Evolutionary conservation across 2,113 vertebrate species (phyloP), one percentile per base, ranked within the genome.

Genomic region (Cacatua alba): DNA sequence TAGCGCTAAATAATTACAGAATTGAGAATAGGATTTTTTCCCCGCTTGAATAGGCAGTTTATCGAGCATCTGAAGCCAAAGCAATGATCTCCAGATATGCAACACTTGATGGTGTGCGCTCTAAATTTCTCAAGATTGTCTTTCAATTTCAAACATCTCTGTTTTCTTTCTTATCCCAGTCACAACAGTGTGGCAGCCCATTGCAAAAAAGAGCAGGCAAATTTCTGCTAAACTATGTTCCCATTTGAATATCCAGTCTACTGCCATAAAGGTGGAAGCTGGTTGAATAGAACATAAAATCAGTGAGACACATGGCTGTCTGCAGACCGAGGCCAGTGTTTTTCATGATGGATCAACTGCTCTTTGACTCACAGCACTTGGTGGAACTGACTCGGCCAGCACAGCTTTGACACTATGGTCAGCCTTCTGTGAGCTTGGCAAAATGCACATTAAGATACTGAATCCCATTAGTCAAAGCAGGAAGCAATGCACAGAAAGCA

Each of bases 361-460:
- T 94, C 49, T 91, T 84, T 52, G 62, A 94, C 24, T 67, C 65
- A 52, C 39, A 33, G 44, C 0, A 4, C 83, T 75, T 67, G 60
- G 48, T 94, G 62, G 72, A 77, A 16, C n/a, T 4, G 9, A 33
- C 16, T 68, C 48, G 75, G 55, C 69, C 77, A 83, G 69, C 29
- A n/a, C 26, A 60, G 77, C 81, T 82, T 74, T 91, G 93, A 95
- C 31, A 10, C 57, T 18, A 9, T 1, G 20, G 52, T 84, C 81
- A 77, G 67, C 65, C 62, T 95, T 92, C 95, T 83, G 82, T 53
- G 85, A 68, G 35, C 75, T 75, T 95, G 94, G 72, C 94, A 96
- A 94, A 94, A 93, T 82, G 19, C n/a, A 19, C 84, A 67, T 88
- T 83, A 96, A 92, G 90, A 44, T 33, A 79, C 62, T 59, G 85